A percentile compares a stretch with the other conserved stretches of the same genome.
Conservation (phyloP, 2,888 invertebrate species). For the Apamea epomidion region DNA sequence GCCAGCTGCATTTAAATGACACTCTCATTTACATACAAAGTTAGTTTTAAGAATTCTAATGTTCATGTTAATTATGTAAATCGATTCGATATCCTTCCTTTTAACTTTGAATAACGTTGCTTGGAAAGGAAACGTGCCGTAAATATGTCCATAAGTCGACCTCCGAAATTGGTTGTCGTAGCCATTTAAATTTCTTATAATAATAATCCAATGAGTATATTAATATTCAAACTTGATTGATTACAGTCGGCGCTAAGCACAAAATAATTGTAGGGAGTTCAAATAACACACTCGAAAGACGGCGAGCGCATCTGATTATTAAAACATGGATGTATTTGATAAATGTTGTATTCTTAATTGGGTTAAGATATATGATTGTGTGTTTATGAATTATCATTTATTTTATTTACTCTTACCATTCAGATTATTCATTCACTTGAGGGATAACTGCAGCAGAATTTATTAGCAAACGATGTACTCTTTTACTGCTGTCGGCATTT, state of each 20-base stretch:
- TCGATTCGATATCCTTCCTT: constrained; percentile 83
- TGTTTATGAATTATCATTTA: constrained; percentile 50
- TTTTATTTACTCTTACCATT: constrained; percentile 41
- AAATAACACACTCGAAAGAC: constrained; percentile 59
- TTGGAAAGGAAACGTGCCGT: constrained; percentile 77
- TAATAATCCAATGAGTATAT: constrained; percentile 62
- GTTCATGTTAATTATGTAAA: constrained; percentile 85
- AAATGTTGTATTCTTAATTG: constrained; percentile 69
- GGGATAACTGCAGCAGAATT: not conserved
- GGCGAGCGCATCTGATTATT: constrained; percentile 60
- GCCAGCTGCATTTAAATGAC: constrained; percentile 80
- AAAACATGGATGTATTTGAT: constrained; percentile 64
- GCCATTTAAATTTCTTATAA: constrained; percentile 57
- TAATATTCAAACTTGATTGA: constrained; percentile 71
- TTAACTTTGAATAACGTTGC: constrained; percentile 72
- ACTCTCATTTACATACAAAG: constrained; percentile 86
- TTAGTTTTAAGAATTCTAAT: constrained; percentile 78
- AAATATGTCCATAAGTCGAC: constrained; percentile 61
- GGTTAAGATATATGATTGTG: constrained; percentile 64
- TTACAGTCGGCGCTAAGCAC: constrained; percentile 70
- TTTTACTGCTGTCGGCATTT: constrained; percentile 33
- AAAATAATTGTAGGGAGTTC: constrained; percentile 73
- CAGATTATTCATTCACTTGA: constrained; percentile 39
- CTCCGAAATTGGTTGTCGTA: constrained; percentile 53
- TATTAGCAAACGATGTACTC: not conserved